phyloP scores from a whole-genome alignment of 2,797 vertebrate species.

The Parauchenoglanis ngamensis region DNA sequence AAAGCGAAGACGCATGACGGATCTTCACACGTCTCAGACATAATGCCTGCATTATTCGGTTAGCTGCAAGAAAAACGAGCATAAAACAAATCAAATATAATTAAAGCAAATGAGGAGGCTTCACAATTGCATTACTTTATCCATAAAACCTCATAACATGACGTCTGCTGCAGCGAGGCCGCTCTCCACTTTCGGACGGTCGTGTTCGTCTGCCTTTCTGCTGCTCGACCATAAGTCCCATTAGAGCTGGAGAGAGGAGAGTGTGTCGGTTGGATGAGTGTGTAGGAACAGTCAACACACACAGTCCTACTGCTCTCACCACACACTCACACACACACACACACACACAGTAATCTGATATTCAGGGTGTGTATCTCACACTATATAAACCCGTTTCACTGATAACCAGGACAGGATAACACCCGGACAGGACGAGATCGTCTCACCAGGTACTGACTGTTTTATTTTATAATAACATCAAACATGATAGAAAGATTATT shows the following conservation, averaged over 20 bases:
- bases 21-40: slow-evolving; percentile 48
- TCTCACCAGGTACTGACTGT: slow-evolving; percentile 43
- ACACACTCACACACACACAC: neutral
- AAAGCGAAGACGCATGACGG: slow-evolving; percentile 41
- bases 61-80: slow-evolving; percentile 42
- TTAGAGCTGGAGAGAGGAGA: slow-evolving; percentile 29
- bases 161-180: slow-evolving; percentile 27
- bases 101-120: slow-evolving; percentile 49
- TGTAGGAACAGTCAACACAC: slow-evolving; percentile 26
- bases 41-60: slow-evolving; percentile 52
- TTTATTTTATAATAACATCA: neutral
- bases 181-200: slow-evolving; percentile 12
- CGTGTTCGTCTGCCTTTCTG: neutral
- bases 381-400: slow-evolving; percentile 53
- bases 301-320: neutral
- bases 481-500: neutral
- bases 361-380: slow-evolving; percentile 27
- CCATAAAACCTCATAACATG: slow-evolving; percentile 49
- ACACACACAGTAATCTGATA: slow-evolving; percentile 49
- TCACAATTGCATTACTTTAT: slow-evolving; percentile 48
- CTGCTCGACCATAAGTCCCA: slow-evolving; percentile 31
- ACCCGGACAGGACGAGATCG: neutral
- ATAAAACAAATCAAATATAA: slow-evolving; percentile 50
- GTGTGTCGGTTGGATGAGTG: slow-evolving; percentile 4
- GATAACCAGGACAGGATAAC: slow-evolving; percentile 11